Evolutionary conservation across 2,888 invertebrate genomes (phyloP).

Genomic region (Scaptomyza tumidula): DNA sequence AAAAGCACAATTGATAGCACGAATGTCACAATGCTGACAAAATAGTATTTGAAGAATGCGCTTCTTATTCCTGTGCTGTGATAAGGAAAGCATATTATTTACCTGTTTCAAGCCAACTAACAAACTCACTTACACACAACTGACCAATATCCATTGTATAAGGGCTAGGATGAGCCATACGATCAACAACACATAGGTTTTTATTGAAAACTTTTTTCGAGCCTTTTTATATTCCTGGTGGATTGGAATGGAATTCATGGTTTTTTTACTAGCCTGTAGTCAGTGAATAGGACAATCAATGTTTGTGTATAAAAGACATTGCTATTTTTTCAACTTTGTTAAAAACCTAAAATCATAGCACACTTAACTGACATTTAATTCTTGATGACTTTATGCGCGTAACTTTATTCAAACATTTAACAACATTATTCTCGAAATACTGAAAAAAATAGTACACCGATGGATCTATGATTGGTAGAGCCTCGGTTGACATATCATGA

Average conservation of each 20-base stretch:
- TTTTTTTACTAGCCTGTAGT: neutral
- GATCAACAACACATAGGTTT: constrained; percentile 14
- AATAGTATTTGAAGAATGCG: constrained; percentile 1
- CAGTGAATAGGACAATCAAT: neutral
- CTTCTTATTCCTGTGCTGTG: neutral
- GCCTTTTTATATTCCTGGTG: constrained; percentile 27
- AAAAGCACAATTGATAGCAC: constrained; percentile 31
- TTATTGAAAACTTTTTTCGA: constrained; percentile 28
- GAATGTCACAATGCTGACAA: constrained; percentile 26
- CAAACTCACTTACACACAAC: constrained; percentile 38
- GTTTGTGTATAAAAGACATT: constrained; percentile 6
- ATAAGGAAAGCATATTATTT: neutral
- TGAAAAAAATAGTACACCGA: too few relatives aligned
- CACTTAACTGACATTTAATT: neutral
- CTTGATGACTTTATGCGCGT: neutral
- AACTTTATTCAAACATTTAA: neutral
- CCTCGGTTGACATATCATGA: too few relatives aligned
- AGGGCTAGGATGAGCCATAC: constrained; percentile 34
- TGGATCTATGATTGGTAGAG: too few relatives aligned
- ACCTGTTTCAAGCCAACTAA: neutral
- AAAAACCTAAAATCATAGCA: neutral
- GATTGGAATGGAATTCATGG: constrained; percentile 4
- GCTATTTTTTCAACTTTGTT: neutral
- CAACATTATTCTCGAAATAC: too few relatives aligned
- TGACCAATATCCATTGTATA: constrained; percentile 39